Evolutionary conservation across 2,888 invertebrate species (phyloP).

Genomic region (Drosophila paracracens): DNA sequence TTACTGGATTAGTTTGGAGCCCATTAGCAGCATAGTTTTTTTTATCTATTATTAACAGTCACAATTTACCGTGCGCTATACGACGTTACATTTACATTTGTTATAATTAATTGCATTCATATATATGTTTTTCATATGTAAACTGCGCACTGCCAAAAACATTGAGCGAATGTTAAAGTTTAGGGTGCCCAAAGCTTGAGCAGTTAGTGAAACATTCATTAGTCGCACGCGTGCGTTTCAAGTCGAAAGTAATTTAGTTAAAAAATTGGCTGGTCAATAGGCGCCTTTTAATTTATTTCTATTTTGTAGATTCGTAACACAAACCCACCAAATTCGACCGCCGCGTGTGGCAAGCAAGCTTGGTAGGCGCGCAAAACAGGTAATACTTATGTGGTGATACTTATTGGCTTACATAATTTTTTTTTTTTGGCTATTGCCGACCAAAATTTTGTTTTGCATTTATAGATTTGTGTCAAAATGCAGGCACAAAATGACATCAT

Average conservation of each 20-base stretch:
- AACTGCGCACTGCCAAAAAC: background rate
- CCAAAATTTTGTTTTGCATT: constrained; percentile 47
- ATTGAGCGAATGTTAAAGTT: constrained; percentile 1
- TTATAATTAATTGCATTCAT: background rate
- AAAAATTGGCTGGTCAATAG: constrained; percentile 28
- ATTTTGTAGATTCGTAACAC: constrained; percentile 39
- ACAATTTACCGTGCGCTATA: background rate
- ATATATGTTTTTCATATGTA: too few relatives aligned
- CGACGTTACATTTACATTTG: background rate
- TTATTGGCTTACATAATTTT: constrained; percentile 64
- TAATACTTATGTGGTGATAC: constrained; percentile 11
- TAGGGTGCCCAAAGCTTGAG: constrained; percentile 8
- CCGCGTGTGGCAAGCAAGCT: constrained; percentile 39
- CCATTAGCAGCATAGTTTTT: background rate
- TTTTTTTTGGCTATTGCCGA: constrained; percentile 37
- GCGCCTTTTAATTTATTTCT: constrained; percentile 32
- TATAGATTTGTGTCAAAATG: constrained; percentile 39
- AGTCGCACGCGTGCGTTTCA: constrained; percentile 65
- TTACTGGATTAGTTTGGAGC: background rate
- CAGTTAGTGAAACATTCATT: constrained; percentile 1
- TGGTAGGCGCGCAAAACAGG: constrained; percentile 35
- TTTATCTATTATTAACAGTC: background rate
- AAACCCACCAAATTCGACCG: constrained; percentile 17
- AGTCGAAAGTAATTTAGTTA: constrained; percentile 44
- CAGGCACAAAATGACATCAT: constrained; percentile 63